phyloP scores from a whole-genome alignment of 2,888 invertebrate species.

The Zaprionus bogoriensis region DNA sequence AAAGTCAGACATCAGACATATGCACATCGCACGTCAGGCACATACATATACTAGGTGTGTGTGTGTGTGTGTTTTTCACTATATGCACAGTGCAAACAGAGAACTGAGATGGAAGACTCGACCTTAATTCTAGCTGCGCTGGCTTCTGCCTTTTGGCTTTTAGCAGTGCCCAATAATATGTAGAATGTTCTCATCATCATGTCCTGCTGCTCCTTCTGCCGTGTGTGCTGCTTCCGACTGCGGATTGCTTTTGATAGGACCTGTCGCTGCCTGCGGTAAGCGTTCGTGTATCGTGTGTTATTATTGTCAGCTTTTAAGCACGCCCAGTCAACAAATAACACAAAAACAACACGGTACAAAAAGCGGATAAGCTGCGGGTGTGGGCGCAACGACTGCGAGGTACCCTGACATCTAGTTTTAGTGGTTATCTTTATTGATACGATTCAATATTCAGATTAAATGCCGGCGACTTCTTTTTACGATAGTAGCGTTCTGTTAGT shows the following conservation, averaged over 20 bases:
- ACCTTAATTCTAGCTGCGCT: conserved; percentile 2
- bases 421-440: background rate
- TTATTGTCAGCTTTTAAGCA: conserved; percentile 32
- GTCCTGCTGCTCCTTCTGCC: background rate
- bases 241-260: conserved; percentile 25
- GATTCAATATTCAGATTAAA: too few relatives aligned
- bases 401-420: background rate
- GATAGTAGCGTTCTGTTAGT: too few relatives aligned
- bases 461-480: too few relatives aligned
- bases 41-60: background rate
- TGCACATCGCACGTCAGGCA: background rate
- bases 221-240: conserved; percentile 11
- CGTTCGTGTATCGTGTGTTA: conserved; percentile 21
- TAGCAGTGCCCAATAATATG: conserved; percentile 12
- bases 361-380: too few relatives aligned
- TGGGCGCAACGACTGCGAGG: too few relatives aligned
- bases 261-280: conserved; percentile 21
- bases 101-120: conserved; percentile 3
- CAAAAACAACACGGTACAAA: conserved; percentile 2
- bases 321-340: conserved; percentile 24
- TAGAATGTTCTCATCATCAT: conserved; percentile 2
- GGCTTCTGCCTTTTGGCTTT: background rate
- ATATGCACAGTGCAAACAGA: background rate
- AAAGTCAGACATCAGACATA: background rate
- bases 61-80: background rate